A percentile compares a stretch with the other conserved stretches of the same genome.
Evolutionary conservation across 2,888 invertebrate genomes (phyloP).

Genomic region (Acleris laterana): DNA sequence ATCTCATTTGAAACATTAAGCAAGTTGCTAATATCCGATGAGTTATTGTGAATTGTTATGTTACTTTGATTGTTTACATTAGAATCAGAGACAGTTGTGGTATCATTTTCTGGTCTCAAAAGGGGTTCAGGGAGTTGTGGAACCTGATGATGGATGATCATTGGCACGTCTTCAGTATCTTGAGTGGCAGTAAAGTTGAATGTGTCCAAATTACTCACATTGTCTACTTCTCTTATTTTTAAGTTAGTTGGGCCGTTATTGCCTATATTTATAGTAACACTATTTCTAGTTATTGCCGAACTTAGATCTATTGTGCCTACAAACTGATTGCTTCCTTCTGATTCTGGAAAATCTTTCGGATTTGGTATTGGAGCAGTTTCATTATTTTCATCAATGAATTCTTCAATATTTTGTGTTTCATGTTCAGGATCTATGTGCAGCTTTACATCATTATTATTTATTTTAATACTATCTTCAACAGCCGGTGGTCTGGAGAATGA

Average conservation of each 20-base stretch:
- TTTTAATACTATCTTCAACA: constrained; percentile 38
- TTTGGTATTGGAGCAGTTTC: not conserved
- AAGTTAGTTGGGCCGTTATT: not conserved
- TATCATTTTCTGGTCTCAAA: not conserved
- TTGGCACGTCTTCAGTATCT: not conserved
- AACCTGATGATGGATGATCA: not conserved
- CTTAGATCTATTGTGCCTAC: not conserved
- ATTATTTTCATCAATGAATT: not conserved
- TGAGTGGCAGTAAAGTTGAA: not conserved
- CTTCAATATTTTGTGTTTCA: not conserved
- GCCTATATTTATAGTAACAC: not conserved
- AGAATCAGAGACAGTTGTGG: not conserved
- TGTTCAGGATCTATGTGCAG: constrained; percentile 40
- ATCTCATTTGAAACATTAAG: not conserved
- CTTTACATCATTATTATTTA: constrained; percentile 37
- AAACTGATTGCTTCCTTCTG: not conserved
- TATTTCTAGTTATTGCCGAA: not conserved
- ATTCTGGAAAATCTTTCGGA: not conserved
- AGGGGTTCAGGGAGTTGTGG: not conserved
- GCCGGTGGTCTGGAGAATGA: constrained; percentile 2
- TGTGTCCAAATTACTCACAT: not conserved
- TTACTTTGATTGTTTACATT: not conserved
- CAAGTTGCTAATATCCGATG: not conserved
- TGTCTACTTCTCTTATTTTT: not conserved
- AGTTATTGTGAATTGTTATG: not conserved